A percentile compares a stretch with the other conserved stretches of the same genome.
phyloP scores from a whole-genome alignment of 2,113 vertebrate species.

The Myrmecobius fasciatus region DNA sequence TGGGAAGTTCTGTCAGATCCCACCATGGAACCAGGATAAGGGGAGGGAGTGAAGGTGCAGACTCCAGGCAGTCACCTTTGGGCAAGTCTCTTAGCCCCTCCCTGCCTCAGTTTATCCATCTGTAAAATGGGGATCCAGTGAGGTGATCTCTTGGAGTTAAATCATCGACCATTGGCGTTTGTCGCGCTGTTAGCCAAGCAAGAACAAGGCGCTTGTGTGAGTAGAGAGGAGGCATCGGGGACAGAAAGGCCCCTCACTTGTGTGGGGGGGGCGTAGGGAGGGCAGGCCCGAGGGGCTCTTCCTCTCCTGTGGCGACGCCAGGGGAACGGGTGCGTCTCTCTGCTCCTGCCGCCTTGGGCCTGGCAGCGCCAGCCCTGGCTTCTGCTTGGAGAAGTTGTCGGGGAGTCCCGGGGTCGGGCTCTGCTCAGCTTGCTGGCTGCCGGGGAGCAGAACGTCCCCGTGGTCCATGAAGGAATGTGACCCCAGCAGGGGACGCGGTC shows the following conservation, averaged over 20 bases:
- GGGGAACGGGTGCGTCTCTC: not conserved
- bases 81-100: not conserved
- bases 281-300: too few species aligned
- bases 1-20: too few species aligned
- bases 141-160: too few species aligned
- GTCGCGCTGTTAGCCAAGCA: not conserved
- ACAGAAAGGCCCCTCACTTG: too few species aligned
- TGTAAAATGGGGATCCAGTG: not conserved
- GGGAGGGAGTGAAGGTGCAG: not conserved
- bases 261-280: not conserved
- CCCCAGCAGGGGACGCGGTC: constrained; percentile 65
- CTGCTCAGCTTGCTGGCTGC: constrained; percentile 16
- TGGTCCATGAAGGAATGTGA: constrained; percentile 67
- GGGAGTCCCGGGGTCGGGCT: constrained; percentile 28
- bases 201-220: not conserved
- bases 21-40: too few species aligned
- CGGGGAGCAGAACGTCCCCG: constrained; percentile 66
- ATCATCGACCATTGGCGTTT: too few species aligned
- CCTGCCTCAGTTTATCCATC: not conserved
- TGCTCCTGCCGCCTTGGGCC: not conserved
- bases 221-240: too few species aligned
- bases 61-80: not conserved
- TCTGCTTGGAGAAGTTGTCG: not conserved
- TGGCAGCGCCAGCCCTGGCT: not conserved
- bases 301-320: not conserved